These are phyloP conservation scores for Elephas maximus DNA, from an alignment of 2,113 vertebrate genomes.

Conservation along the genomic window DNA sequence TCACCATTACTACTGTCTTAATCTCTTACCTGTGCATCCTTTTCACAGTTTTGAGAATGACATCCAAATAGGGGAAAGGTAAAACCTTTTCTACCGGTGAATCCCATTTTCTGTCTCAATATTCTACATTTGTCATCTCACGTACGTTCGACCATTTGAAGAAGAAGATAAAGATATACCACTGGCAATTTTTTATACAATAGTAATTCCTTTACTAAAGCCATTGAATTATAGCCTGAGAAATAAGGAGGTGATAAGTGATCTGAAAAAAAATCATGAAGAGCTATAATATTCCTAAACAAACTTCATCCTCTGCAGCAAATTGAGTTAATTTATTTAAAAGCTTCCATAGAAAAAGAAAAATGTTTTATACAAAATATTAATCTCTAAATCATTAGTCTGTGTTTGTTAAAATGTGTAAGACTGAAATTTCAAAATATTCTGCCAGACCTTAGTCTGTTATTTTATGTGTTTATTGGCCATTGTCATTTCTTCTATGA, in stretches of 20 bases:
- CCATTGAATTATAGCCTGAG: slow-evolving; percentile 82
- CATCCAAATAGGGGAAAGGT: slow-evolving; percentile 60
- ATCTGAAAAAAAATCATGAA: slow-evolving; percentile 48
- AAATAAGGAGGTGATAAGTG: slow-evolving; percentile 74
- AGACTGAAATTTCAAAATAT: background rate
- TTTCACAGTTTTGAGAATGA: slow-evolving; percentile 73
- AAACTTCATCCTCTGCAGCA: background rate
- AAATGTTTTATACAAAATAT: background rate
- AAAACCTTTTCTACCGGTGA: slow-evolving; percentile 79
- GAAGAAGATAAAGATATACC: slow-evolving; percentile 66
- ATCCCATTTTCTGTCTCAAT: slow-evolving; percentile 80
- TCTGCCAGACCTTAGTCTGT: no score
- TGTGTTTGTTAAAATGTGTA: background rate
- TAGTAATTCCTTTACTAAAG: slow-evolving; percentile 78
- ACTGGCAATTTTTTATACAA: slow-evolving; percentile 75
- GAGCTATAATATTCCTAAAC: background rate
- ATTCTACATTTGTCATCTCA: slow-evolving; percentile 79
- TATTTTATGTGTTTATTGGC: no score
- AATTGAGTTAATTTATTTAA: background rate
- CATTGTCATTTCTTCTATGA: no score
- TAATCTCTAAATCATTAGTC: background rate
- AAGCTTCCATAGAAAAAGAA: background rate
- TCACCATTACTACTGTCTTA: slow-evolving; percentile 68
- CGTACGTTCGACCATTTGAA: slow-evolving; percentile 70
- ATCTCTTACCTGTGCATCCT: slow-evolving; percentile 78